phyloP scores from a whole-genome alignment of 2,888 invertebrate species.

The Mythimna albipuncta region DNA sequence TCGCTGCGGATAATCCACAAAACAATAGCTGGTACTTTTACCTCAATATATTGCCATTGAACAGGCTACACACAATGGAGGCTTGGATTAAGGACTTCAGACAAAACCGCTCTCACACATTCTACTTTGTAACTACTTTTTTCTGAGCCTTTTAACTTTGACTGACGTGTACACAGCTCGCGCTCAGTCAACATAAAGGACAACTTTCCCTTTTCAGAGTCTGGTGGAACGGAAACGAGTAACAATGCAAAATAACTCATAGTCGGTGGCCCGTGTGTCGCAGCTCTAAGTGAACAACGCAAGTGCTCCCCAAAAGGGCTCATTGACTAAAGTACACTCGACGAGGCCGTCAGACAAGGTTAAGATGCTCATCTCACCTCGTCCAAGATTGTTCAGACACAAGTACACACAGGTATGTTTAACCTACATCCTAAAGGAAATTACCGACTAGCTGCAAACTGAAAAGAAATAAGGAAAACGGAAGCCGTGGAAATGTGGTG shows the following conservation, averaged over 20 bases:
- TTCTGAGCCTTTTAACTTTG: slow-evolving; percentile 26
- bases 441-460: slow-evolving; percentile 26
- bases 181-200: slow-evolving; percentile 8
- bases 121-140: slow-evolving; percentile 13
- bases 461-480: slow-evolving; percentile 18
- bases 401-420: slow-evolving; percentile 6
- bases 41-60: slow-evolving; percentile 56
- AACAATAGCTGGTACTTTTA: slow-evolving; percentile 64
- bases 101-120: slow-evolving; percentile 27
- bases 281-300: slow-evolving; percentile 10
- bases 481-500: slow-evolving; percentile 13
- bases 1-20: slow-evolving; percentile 54
- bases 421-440: slow-evolving; percentile 32
- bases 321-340: slow-evolving; percentile 43
- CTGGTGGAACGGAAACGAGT: slow-evolving; percentile 16
- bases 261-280: background rate
- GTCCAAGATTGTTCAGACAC: slow-evolving; percentile 29
- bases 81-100: slow-evolving; percentile 37
- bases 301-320: slow-evolving; percentile 20
- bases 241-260: slow-evolving; percentile 9
- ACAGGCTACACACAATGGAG: slow-evolving; percentile 36
- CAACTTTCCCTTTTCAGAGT: slow-evolving; percentile 14
- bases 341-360: slow-evolving; percentile 21
- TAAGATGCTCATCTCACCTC: slow-evolving; percentile 22
- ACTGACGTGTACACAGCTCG: background rate